Evolutionary conservation across 2,888 invertebrate species (phyloP), one percentile per base, ranked within the genome.

Genomic region (Eucera pruinosa): DNA sequence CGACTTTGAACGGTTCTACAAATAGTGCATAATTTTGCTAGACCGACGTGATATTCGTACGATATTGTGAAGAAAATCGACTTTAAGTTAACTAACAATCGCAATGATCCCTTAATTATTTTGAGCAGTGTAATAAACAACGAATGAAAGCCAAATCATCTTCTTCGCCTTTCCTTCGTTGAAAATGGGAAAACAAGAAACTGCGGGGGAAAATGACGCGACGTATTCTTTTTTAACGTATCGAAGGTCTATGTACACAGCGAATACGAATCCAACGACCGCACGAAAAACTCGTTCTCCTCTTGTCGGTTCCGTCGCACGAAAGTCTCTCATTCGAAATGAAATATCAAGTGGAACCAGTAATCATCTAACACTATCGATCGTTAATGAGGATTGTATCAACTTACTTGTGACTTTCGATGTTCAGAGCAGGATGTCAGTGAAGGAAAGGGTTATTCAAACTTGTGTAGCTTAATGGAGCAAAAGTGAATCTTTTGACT

Each of bases 201-300:
- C 27, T n/a, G 1, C 13, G n/a, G 65, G 41, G 15, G 15, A 7
- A n/a, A 27, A 23, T n/a, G n/a, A 30, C 39, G 74, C 68, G 64
- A 30, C 36, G 41, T 55, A 36, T 15, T 52, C 15, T 47, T 47
- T n/a, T n/a, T 43, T 45, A 47, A 77, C 71, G 64, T 71, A 58
- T 47, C 43, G 36, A 47, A 23, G 25, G 45, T 64, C 77, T 79
- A 79, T 79, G 58, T 79, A 79, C 78, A 79, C 39, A 20, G n/a
- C 45, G 62, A 77, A 77, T 64, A 77, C 65, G 58, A 58, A 43
- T 65, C 72, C 68, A 61, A 72, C 78, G 75, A 65, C n/a, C 78
- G 69, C 69, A 27, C 75, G 78, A 55, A 62, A 67, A 65, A 64
- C 67, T 27, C 54, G 55, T 77, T 68, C 71, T 72, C 64, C 67